A percentile compares a stretch with the other conserved stretches of the same genome.
Conservation (phyloP, 1,140 invertebrate genomes). For the Achroia grisella region DNA sequence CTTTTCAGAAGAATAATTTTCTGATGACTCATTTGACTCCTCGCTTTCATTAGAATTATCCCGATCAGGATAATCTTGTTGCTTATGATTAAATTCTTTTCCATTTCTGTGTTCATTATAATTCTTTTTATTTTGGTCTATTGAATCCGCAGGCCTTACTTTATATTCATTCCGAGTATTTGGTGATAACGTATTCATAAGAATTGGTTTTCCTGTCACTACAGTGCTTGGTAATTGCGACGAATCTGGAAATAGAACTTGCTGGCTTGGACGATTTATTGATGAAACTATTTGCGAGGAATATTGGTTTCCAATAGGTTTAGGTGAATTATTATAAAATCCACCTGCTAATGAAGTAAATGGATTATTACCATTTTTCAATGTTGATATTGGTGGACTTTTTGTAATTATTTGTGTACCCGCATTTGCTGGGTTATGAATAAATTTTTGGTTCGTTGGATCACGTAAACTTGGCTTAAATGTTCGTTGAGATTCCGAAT, state of each 20-base stretch:
- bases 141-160: conserved; percentile 12
- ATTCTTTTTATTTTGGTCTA: conserved; percentile 11
- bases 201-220: conserved; percentile 48
- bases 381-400: conserved; percentile 69
- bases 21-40: conserved; percentile 55
- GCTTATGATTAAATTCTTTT: conserved; percentile 15
- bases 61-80: conserved; percentile 39
- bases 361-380: conserved; percentile 57
- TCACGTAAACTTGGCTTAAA: conserved; percentile 56
- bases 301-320: conserved; percentile 18
- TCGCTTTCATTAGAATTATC: conserved; percentile 32
- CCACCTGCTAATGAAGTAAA: conserved; percentile 71
- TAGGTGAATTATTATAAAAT: conserved; percentile 72
- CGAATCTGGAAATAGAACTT: conserved; percentile 36
- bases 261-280: conserved; percentile 21
- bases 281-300: conserved; percentile 15
- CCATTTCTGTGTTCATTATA: conserved; percentile 13
- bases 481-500: conserved; percentile 31
- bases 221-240: conserved; percentile 39
- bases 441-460: conserved; percentile 26
- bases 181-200: conserved; percentile 19
- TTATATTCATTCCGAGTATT: conserved; percentile 15
- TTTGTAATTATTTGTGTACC: conserved; percentile 65
- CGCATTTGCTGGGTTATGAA: conserved; percentile 27
- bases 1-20: conserved; percentile 67